These are phyloP conservation scores for Bursaphelenchus mucronatus DNA, from an alignment of 1,140 invertebrate genomes.

Conservation along the genomic window DNA sequence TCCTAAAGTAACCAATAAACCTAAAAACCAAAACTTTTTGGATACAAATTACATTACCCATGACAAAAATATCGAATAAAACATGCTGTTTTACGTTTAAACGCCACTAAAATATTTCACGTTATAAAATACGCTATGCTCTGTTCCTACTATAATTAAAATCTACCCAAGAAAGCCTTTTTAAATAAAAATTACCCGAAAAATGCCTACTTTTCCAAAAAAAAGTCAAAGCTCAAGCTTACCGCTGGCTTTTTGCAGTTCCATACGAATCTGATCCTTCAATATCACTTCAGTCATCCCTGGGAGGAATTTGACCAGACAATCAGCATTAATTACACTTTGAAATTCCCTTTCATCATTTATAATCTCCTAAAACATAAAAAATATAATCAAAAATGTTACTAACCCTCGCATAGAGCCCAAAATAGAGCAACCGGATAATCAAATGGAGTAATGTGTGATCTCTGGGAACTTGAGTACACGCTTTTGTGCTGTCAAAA, in stretches of 20 bases:
- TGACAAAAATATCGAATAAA: too few species aligned
- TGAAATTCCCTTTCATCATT: slow-evolving; percentile 22
- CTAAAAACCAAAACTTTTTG: too few species aligned
- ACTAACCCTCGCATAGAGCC: slow-evolving; percentile 12
- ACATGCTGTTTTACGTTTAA: too few species aligned
- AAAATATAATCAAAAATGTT: not conserved
- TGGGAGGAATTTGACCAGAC: slow-evolving; percentile 38
- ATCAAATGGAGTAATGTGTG: slow-evolving; percentile 27
- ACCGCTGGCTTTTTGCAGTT: slow-evolving; percentile 33
- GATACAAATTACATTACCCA: too few species aligned
- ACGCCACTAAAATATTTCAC: too few species aligned
- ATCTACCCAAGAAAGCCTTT: not conserved
- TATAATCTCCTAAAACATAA: slow-evolving; percentile 10
- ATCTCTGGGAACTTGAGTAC: slow-evolving; percentile 30
- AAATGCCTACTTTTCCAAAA: not conserved
- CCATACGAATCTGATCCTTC: slow-evolving; percentile 29
- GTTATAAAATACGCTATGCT: not conserved
- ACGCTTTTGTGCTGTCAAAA: slow-evolving; percentile 24
- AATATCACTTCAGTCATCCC: slow-evolving; percentile 25
- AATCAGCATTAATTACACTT: slow-evolving; percentile 25
- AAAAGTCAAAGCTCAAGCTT: not conserved
- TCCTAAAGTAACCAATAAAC: too few species aligned
- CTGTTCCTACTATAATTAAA: not conserved
- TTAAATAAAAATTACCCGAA: not conserved
- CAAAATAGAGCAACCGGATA: slow-evolving; percentile 33